Evolutionary conservation across 1,140 invertebrate genomes (phyloP), one percentile per base, ranked within the genome.

Genomic region (Euwallacea similis): DNA sequence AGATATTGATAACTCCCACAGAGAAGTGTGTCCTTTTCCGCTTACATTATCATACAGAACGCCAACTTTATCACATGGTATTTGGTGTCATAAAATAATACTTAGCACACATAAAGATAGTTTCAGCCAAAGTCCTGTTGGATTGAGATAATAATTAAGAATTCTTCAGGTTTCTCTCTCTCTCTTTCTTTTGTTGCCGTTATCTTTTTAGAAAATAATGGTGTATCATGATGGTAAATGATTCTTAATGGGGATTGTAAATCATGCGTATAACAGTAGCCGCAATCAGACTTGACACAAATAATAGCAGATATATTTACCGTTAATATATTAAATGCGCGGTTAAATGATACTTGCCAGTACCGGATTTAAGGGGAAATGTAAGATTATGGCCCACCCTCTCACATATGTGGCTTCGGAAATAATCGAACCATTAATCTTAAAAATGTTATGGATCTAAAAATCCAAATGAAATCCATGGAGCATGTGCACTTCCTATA

Each of bases 201-300:
- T 13, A 50, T 10, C 46, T 50, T 50, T 13, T 50, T 11, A 11
- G 13, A 13, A 50, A 50, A 0, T 13, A 13, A 50, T 10, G 46
- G 13, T 50, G 13, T 50, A 7, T 7, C 13, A 50, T 10, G 6
- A 50, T 33, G 21, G 21, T 33, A 33, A 33, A 33, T 4, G 21
- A 33, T 33, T 33, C 0, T 50, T 50, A 11, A 50, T 11, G 46
- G 9, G 46, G 46, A 10, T 50, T 11, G 13, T 50, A 50, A 50
- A 50, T 50, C 46, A 50, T 13, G 46, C 13, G 46, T 50, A 50
- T 50, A 50, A 50, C 46, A 50, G 46, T 50, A 50, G 46, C 46
- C 2, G 46, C 46, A 50, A 50, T 50, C 46, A 50, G 9, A 0
- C 46, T 11, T 11, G 46, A 50, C 46, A 50, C 13, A 50, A 10